These are phyloP conservation scores for Ypsolopha scabrella DNA, from an alignment of 2,888 invertebrate genomes.

Conservation along the genomic window DNA sequence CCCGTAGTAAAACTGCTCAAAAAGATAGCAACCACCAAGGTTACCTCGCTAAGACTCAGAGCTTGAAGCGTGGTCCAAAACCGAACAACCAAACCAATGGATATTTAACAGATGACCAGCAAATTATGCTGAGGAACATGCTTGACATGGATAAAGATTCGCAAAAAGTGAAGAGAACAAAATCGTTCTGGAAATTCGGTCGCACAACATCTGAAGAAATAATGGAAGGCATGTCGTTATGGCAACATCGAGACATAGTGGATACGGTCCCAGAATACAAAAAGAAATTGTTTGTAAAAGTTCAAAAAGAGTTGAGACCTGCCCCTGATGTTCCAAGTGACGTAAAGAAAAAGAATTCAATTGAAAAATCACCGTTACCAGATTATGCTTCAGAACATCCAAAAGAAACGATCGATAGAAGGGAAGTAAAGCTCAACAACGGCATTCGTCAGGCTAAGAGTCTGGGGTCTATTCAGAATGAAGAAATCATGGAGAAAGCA, in stretches of 20 bases:
- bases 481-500: slow-evolving; percentile 40
- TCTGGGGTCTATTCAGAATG: slow-evolving; percentile 57
- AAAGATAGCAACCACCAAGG: slow-evolving; percentile 44
- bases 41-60: slow-evolving; percentile 62
- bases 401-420: slow-evolving; percentile 61
- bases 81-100: slow-evolving; percentile 42
- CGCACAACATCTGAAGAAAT: slow-evolving; percentile 79
- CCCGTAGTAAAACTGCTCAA: slow-evolving; percentile 57
- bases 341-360: slow-evolving; percentile 29
- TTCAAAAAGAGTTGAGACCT: slow-evolving; percentile 54
- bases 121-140: slow-evolving; percentile 59
- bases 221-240: slow-evolving; percentile 87
- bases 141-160: slow-evolving; percentile 72
- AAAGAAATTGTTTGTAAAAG: slow-evolving; percentile 55
- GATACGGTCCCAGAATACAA: slow-evolving; percentile 73
- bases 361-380: slow-evolving; percentile 29
- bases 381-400: slow-evolving; percentile 36
- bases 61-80: slow-evolving; percentile 52
- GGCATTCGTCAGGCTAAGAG: slow-evolving; percentile 63
- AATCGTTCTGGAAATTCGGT: slow-evolving; percentile 89
- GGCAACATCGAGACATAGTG: slow-evolving; percentile 87
- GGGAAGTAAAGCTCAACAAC: slow-evolving; percentile 47
- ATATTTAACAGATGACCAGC: slow-evolving; percentile 70
- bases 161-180: slow-evolving; percentile 81
- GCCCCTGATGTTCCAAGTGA: slow-evolving; percentile 51